Percentiles rank a stretch among this genome's conserved stretches.
Conservation (phyloP, 2,113 vertebrate genomes). For the Sinocyclocheilus maitianheensis region DNA sequence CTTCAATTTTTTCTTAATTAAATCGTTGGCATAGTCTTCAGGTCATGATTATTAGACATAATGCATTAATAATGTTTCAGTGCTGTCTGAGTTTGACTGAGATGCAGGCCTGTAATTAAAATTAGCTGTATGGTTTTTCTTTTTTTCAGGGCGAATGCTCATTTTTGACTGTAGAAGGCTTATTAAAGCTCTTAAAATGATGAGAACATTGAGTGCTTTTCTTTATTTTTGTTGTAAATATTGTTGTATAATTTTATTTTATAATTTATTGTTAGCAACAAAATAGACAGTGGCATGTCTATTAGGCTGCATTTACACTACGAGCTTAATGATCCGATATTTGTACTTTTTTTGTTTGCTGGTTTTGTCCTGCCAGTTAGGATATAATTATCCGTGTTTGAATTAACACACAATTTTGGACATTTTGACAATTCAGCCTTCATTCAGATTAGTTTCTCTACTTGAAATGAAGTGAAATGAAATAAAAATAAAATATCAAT, state of each 20-base stretch:
- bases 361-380: background rate
- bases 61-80: conserved; percentile 4
- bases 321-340: background rate
- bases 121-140: background rate
- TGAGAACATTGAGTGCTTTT: background rate
- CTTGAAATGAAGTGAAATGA: no score
- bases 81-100: conserved; percentile 4
- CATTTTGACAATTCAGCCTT: background rate
- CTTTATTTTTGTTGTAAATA: background rate
- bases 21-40: background rate
- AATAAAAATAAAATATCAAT: no score
- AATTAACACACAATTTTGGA: background rate
- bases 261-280: background rate
- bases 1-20: background rate
- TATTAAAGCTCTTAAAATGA: conserved; percentile 13
- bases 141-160: background rate
- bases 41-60: conserved; percentile 6
- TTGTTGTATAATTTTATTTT: background rate
- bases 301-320: conserved; percentile 2
- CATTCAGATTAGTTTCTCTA: background rate
- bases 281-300: background rate
- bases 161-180: conserved; percentile 6
- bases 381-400: background rate
- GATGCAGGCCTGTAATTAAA: conserved; percentile 12
- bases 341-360: background rate